phyloP scores from a whole-genome alignment of 2,797 vertebrate genomes.

The Thunnus albacares region DNA sequence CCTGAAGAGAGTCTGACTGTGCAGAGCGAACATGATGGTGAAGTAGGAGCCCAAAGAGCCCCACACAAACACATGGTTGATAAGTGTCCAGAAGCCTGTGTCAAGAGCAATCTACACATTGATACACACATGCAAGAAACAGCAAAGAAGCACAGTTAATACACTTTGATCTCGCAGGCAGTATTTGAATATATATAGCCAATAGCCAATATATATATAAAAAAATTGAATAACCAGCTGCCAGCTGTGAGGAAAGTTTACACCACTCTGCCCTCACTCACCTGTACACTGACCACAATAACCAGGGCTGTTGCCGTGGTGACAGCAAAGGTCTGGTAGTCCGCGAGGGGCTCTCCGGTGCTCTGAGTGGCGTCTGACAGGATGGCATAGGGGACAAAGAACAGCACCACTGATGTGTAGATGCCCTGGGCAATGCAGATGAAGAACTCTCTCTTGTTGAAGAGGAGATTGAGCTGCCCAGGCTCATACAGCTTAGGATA shows the following conservation, averaged over 20 bases:
- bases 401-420: constrained; percentile 94
- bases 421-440: constrained; percentile 97
- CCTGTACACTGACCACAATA: constrained; percentile 96
- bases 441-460: constrained; percentile 98
- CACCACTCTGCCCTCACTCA: constrained; percentile 53
- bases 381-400: constrained; percentile 92
- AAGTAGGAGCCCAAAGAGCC: constrained; percentile 93
- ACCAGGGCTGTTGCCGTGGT: constrained; percentile 94
- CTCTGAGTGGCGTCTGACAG: constrained; percentile 89
- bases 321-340: constrained; percentile 96
- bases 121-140: constrained; percentile 34
- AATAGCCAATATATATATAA: not conserved
- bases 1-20: constrained; percentile 92
- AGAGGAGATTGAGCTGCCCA: constrained; percentile 96
- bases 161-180: not conserved
- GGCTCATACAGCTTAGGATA: constrained; percentile 96
- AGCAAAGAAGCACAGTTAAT: constrained; percentile 8
- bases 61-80: constrained; percentile 98
- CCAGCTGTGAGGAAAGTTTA: not conserved
- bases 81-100: constrained; percentile 95
- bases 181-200: not conserved
- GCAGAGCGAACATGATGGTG: constrained; percentile 93
- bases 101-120: constrained; percentile 90
- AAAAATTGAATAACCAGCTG: too few species aligned
- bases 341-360: constrained; percentile 90